Percentiles rank a stretch among this genome's conserved stretches.
phyloP scores from a whole-genome alignment of 2,888 invertebrate genomes.

The Trichopria drosophilae region DNA sequence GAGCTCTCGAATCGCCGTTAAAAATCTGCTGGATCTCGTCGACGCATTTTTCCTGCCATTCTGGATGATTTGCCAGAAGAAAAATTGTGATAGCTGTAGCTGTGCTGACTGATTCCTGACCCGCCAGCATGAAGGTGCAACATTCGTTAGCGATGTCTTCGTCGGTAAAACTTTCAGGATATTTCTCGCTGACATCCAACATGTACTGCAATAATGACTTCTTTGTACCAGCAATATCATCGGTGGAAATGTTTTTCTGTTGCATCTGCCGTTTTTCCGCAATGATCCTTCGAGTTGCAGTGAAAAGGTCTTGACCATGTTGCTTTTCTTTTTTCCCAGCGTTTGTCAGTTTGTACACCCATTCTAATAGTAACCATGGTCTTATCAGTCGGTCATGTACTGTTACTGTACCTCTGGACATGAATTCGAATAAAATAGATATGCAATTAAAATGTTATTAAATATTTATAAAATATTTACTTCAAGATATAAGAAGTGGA shows the following conservation, averaged over 20 bases:
- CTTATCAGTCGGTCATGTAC: slow-evolving; percentile 60
- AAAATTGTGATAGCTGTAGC: slow-evolving; percentile 64
- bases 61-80: slow-evolving; percentile 61
- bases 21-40: slow-evolving; percentile 47
- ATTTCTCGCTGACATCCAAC: slow-evolving; percentile 61
- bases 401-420: slow-evolving; percentile 61
- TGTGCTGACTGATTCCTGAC: slow-evolving; percentile 67
- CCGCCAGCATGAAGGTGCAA: slow-evolving; percentile 68
- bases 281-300: slow-evolving; percentile 42
- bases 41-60: slow-evolving; percentile 55
- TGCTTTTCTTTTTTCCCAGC: slow-evolving; percentile 60
- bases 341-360: slow-evolving; percentile 62
- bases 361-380: slow-evolving; percentile 65
- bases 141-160: slow-evolving; percentile 66
- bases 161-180: slow-evolving; percentile 60
- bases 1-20: slow-evolving; percentile 30
- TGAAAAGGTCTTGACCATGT: slow-evolving; percentile 53
- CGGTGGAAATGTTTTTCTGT: not conserved
- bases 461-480: not conserved
- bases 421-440: not conserved
- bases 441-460: no score
- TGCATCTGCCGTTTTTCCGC: slow-evolving; percentile 38
- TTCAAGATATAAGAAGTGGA: slow-evolving; percentile 4
- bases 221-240: slow-evolving; percentile 10
- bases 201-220: slow-evolving; percentile 60